Evolutionary conservation across 2,113 vertebrate species (phyloP), one percentile per base, ranked within the genome.

Genomic region (Ameiurus melas): DNA sequence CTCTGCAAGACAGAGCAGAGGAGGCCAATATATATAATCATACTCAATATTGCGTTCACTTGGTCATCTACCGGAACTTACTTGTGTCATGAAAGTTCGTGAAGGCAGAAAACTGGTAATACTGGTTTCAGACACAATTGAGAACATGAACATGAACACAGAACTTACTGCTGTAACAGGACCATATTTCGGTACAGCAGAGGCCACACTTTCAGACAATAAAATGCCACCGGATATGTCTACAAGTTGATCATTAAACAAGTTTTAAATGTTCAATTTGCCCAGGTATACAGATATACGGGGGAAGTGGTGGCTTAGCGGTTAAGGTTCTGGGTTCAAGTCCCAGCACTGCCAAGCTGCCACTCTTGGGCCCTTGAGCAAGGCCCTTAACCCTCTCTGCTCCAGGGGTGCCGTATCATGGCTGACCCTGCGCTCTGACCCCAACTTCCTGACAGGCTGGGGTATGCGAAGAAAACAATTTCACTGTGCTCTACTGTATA

Each of bases 1-100:
- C 92, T 99, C 98, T 99, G 95, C 51, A 92, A 0, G 87, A 90
- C 90, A 87, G 2, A 25, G 77, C 33, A 78, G 57, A 43, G 73
- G 62, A 36, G 16, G 10, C 25, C 16, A 19, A 12, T 55, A 57
- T n/a, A 27, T 55, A 57, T n/a, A 27, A 53, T 78, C 27, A 53
- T n/a, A 78, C 16, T 55, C 10, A 8, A 57, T 33, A n/a, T 16
- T 17, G 47, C 8, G 71, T 43, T 43, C 33, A 17, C 9, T 47
- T 30, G 22, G 20, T 47, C 13, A 17, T n/a, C 51, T 82, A 22
- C 47, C 30, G 16, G n/a, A 53, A 53, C 27, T 51, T 57, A 53
- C 8, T 82, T 10, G 51, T 27, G 36, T 55, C 25, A n/a, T 20
- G 19, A 73, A 20, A 4, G 25, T 66, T 66, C 27, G 9, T 1